These are phyloP conservation scores for Peromyscus attwateri DNA, from an alignment of 2,797 vertebrate genomes.

Conservation along the genomic window DNA sequence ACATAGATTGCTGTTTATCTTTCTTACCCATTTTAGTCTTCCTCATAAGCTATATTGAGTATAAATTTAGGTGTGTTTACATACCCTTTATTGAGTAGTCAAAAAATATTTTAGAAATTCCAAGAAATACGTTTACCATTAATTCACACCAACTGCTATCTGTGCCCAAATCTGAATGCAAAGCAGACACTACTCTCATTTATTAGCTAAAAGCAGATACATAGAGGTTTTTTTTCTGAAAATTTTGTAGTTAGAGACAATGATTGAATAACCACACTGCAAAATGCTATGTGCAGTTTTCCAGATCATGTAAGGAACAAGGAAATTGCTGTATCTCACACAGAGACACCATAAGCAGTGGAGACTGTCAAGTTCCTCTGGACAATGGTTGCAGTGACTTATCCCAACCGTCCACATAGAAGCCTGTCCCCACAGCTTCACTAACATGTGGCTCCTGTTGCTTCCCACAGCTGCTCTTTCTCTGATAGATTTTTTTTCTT, in stretches of 20 bases:
- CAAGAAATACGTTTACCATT: neutral
- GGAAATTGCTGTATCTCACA: neutral
- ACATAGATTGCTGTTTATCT: neutral
- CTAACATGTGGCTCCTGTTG: too few relatives aligned
- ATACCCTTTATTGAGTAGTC: neutral
- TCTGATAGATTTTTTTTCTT: neutral
- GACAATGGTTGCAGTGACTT: neutral
- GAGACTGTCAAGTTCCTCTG: neutral
- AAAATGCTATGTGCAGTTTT: neutral
- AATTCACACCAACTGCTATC: neutral
- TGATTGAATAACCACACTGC: neutral
- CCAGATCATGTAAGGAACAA: neutral
- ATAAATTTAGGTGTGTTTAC: neutral
- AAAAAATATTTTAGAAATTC: neutral
- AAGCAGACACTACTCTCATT: neutral
- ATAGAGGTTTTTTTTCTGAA: conserved; percentile 8
- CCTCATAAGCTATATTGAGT: neutral
- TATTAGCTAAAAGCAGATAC: neutral
- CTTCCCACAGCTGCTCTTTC: neutral
- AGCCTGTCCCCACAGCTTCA: neutral
- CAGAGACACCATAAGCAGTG: neutral
- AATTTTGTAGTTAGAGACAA: conserved; percentile 7
- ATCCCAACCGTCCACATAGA: too few relatives aligned
- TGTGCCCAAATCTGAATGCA: neutral
- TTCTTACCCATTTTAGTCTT: neutral